These are phyloP conservation scores for Lacanobia oleracea DNA, from an alignment of 2,888 invertebrate genomes.

Conservation along the genomic window DNA sequence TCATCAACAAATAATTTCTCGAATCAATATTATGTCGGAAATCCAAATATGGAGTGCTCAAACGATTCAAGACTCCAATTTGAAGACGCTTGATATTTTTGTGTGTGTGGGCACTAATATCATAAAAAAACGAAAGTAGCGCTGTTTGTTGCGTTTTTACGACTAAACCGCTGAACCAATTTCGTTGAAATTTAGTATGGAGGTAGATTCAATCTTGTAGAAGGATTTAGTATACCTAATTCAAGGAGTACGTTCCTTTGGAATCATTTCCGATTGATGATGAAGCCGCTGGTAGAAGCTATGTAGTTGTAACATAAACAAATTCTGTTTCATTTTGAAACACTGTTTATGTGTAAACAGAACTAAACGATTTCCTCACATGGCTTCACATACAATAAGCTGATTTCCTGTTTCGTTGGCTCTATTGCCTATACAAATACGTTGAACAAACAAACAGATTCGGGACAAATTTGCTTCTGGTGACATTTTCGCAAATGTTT, in stretches of 20 bases:
- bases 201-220: no score
- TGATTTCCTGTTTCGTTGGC: background rate
- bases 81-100: no score
- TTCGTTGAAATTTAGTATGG: no score
- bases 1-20: no score
- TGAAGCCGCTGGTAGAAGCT: no score
- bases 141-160: no score
- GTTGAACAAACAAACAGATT: slow-evolving; percentile 11
- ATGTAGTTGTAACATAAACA: background rate
- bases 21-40: background rate
- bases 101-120: no score
- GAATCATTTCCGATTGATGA: no score
- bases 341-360: background rate
- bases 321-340: background rate
- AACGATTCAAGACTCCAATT: background rate
- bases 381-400: background rate
- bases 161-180: no score
- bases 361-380: slow-evolving; percentile 4
- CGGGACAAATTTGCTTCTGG: background rate
- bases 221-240: no score
- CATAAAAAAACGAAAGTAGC: no score
- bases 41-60: background rate
- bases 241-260: no score
- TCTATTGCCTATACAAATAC: slow-evolving; percentile 14
- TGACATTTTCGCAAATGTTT: background rate